A percentile compares a stretch with the other conserved stretches of the same genome.
These are phyloP conservation scores for Eupithecia subumbrata DNA, from an alignment of 2,888 invertebrate genomes.

Conservation along the genomic window DNA sequence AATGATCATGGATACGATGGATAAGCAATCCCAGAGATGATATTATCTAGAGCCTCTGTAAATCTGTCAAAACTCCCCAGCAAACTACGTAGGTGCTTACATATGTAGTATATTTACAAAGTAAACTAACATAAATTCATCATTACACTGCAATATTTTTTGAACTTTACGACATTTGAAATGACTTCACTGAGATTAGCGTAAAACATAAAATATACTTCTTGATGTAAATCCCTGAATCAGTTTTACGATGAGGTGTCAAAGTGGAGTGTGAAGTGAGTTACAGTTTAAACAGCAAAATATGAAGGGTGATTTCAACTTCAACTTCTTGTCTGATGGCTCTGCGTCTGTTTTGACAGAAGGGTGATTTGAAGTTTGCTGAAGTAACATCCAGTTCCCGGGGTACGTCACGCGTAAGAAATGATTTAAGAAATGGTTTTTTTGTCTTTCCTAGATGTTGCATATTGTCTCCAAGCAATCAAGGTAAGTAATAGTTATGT, in stretches of 20 bases:
- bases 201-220: conserved; percentile 42
- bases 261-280: conserved; percentile 28
- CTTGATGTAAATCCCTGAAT: conserved; percentile 52
- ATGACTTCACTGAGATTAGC: conserved; percentile 43
- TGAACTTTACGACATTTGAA: conserved; percentile 34
- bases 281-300: conserved; percentile 20
- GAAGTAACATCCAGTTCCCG: too few relatives aligned
- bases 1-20: too few relatives aligned
- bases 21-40: too few relatives aligned
- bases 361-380: background rate
- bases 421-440: too few relatives aligned
- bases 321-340: too few relatives aligned
- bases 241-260: conserved; percentile 54
- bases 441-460: too few relatives aligned
- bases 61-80: background rate
- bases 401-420: too few relatives aligned
- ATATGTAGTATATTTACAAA: background rate
- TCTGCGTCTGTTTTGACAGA: too few relatives aligned
- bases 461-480: too few relatives aligned
- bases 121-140: conserved; percentile 18
- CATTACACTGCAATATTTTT: conserved; percentile 29
- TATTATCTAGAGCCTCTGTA: too few relatives aligned
- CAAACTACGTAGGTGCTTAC: background rate
- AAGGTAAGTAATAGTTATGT: too few relatives aligned
- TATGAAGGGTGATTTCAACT: background rate